phyloP scores from a whole-genome alignment of 2,888 invertebrate species.

The Cartodere bifasciata region DNA sequence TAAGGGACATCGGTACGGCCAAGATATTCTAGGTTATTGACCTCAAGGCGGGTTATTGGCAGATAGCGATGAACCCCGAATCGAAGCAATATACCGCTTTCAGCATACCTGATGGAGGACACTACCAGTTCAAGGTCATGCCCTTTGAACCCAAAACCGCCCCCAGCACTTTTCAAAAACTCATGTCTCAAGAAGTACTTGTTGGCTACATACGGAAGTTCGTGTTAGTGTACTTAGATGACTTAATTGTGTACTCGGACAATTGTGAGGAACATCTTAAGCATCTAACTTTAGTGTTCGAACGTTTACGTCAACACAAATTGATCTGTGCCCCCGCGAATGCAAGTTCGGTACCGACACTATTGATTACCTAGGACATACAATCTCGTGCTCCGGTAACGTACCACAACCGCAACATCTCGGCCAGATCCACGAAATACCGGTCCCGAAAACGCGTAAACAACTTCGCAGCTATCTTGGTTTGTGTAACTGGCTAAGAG shows the following conservation, averaged over 20 bases:
- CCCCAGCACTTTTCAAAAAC: constrained; percentile 4
- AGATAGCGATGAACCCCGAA: constrained; percentile 3
- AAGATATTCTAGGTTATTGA: constrained; percentile 4
- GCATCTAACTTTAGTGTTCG: constrained; percentile 5
- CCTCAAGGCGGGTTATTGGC: constrained; percentile 7
- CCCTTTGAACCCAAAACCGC: too few species aligned
- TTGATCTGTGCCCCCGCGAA: background rate
- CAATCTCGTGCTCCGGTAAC: too few species aligned
- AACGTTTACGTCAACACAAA: constrained; percentile 1
- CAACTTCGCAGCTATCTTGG: too few species aligned
- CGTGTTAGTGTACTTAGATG: constrained; percentile 6
- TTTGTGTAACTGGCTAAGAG: too few species aligned
- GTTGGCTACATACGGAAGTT: constrained; percentile 1
- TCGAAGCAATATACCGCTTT: constrained; percentile 6
- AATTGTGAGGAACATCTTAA: background rate
- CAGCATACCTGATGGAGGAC: background rate
- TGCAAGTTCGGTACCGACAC: too few species aligned
- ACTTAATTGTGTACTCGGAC: constrained; percentile 3
- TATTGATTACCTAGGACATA: too few species aligned
- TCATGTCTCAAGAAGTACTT: constrained; percentile 4
- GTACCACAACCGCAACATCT: too few species aligned
- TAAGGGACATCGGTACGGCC: constrained; percentile 2
- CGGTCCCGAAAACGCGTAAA: too few species aligned
- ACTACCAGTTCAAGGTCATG: background rate
- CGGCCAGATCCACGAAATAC: too few species aligned